A percentile compares a stretch with the other conserved stretches of the same genome.
These are phyloP conservation scores for Otolemur garnettii DNA, from an alignment of 2,113 vertebrate species.

Conservation along the genomic window DNA sequence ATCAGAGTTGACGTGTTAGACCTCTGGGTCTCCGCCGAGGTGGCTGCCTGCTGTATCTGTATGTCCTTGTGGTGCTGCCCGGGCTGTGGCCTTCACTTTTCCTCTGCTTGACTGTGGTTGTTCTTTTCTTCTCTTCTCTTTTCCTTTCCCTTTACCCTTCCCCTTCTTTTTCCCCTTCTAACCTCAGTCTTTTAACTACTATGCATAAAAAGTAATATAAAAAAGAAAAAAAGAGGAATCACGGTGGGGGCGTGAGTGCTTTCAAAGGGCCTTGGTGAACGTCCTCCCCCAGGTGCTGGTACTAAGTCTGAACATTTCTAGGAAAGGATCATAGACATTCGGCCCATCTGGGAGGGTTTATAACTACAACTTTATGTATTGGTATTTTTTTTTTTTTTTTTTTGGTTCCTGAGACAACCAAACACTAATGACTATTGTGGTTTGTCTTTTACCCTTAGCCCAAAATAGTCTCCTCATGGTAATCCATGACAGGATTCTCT, in stretches of 20 bases:
- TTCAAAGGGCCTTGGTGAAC: neutral
- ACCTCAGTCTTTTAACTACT: neutral
- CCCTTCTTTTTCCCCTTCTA: no score
- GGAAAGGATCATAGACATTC: neutral
- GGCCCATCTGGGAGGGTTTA: neutral
- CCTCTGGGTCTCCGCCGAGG: neutral
- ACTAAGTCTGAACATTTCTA: slow-evolving; percentile 11
- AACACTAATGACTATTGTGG: neutral
- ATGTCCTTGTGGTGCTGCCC: accelerated
- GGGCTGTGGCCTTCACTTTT: no score
- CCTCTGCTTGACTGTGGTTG: accelerated
- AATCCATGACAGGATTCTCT: neutral
- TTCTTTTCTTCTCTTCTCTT: neutral
- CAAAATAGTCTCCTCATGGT: neutral
- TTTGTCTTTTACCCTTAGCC: neutral
- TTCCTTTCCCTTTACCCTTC: no score
- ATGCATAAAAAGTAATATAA: neutral
- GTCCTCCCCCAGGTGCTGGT: neutral
- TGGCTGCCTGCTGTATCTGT: accelerated
- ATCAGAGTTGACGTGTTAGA: neutral
- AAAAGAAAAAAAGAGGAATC: neutral
- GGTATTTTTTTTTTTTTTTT: neutral
- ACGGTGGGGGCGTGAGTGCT: neutral
- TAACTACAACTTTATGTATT: neutral
- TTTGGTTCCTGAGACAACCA: neutral